These are phyloP conservation scores for Trididemnum clinides DNA, from an alignment of 23 tunicate genomes.

Conservation along the genomic window DNA sequence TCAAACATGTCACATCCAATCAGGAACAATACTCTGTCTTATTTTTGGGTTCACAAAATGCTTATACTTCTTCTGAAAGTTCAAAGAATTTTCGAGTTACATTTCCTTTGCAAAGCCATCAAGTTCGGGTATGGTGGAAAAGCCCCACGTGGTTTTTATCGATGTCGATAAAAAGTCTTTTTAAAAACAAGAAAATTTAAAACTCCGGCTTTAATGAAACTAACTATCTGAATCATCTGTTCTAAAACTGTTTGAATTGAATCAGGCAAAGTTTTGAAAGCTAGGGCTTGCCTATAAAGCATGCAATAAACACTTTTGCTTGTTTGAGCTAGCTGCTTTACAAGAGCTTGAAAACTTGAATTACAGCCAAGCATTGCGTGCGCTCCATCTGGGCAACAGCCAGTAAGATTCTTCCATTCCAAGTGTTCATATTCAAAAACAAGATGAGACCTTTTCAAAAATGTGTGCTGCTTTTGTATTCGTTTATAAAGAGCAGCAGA, in stretches of 20 bases:
- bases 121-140: too few species aligned
- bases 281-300: slow-evolving; percentile 70
- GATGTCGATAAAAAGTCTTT: too few species aligned
- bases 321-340: slow-evolving; percentile 45
- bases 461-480: slow-evolving; percentile 51
- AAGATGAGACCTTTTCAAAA: slow-evolving; percentile 35
- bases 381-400: slow-evolving; percentile 66
- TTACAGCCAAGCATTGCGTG: slow-evolving; percentile 64
- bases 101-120: too few species aligned
- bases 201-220: too few species aligned
- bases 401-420: slow-evolving; percentile 70
- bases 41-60: too few species aligned
- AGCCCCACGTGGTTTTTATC: too few species aligned
- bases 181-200: too few species aligned
- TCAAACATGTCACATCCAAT: too few species aligned
- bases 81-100: too few species aligned
- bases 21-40: too few species aligned
- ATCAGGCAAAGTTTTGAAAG: slow-evolving; percentile 76
- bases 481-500: slow-evolving; percentile 46
- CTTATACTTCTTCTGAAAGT: too few species aligned
- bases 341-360: slow-evolving; percentile 63
- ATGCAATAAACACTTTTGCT: slow-evolving; percentile 64
- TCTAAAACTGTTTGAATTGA: slow-evolving; percentile 56
- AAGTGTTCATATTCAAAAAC: slow-evolving; percentile 54
- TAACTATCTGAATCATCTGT: slow-evolving; percentile 50